These are phyloP conservation scores for Caenorhabditis plicata DNA, from an alignment of 2,888 invertebrate genomes.

Conservation along the genomic window DNA sequence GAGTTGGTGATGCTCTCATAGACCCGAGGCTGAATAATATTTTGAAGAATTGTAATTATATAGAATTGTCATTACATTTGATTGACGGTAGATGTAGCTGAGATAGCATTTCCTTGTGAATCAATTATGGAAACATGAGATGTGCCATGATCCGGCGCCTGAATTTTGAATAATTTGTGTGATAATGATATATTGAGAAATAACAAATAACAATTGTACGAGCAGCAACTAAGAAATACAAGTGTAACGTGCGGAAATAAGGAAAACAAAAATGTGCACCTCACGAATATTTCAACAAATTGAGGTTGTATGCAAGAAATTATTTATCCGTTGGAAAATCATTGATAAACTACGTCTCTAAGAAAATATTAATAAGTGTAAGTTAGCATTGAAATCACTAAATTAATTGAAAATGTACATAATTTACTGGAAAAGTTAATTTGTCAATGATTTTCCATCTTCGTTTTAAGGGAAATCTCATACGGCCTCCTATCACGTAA, in stretches of 20 bases:
- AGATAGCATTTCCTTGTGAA: constrained; percentile 84
- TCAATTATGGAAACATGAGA: constrained; percentile 82
- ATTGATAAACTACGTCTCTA: no score
- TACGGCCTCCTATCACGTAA: no score
- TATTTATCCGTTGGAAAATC: no score
- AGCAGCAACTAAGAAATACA: constrained; percentile 44
- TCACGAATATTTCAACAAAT: no score
- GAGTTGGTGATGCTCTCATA: constrained; percentile 54
- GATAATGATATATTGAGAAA: constrained; percentile 56
- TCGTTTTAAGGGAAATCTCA: no score
- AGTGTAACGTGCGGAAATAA: constrained; percentile 60
- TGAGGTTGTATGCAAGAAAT: no score
- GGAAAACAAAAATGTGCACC: constrained; percentile 57
- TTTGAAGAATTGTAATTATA: not conserved
- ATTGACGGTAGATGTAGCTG: constrained; percentile 86
- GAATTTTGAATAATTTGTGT: not conserved
- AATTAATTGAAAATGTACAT: no score
- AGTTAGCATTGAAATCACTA: no score
- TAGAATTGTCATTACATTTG: constrained; percentile 55
- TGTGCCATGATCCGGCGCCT: constrained; percentile 77
- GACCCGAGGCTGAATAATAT: constrained; percentile 49
- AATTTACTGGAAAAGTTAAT: no score
- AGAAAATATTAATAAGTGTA: no score
- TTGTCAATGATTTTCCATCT: no score
- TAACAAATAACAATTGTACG: not conserved